phyloP scores from a whole-genome alignment of 1,140 invertebrate genomes.

The Drosophila tristis region DNA sequence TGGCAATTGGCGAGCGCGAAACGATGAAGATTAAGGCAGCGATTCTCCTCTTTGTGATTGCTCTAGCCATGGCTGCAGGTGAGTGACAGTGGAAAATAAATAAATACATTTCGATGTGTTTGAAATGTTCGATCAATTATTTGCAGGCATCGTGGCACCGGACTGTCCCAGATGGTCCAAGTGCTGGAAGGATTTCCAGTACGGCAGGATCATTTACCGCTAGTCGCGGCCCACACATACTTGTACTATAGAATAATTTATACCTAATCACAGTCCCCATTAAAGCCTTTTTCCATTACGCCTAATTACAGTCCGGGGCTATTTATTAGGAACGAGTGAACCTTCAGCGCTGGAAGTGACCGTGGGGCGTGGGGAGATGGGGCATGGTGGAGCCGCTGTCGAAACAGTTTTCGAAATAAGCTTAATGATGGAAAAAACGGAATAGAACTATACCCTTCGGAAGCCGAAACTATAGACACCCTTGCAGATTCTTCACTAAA shows the following conservation, averaged over 20 bases:
- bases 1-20: background rate
- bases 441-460: too few species aligned
- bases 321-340: slow-evolving; percentile 23
- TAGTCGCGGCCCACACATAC: background rate
- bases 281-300: slow-evolving; percentile 51
- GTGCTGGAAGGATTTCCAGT: slow-evolving; percentile 44
- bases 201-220: slow-evolving; percentile 23
- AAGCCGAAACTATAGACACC: too few species aligned
- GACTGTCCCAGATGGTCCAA: slow-evolving; percentile 32
- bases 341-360: slow-evolving; percentile 2
- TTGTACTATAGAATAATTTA: background rate
- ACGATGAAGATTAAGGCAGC: slow-evolving; percentile 30
- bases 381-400: background rate
- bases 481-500: too few species aligned
- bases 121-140: too few species aligned
- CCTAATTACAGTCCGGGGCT: slow-evolving; percentile 37
- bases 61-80: background rate
- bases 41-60: slow-evolving; percentile 10
- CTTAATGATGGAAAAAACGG: slow-evolving; percentile 41
- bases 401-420: slow-evolving; percentile 29
- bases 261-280: slow-evolving; percentile 1
- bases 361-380: too few species aligned
- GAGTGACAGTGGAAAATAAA: too few species aligned
- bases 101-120: too few species aligned
- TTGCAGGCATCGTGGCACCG: background rate